Evolutionary conservation across 2,888 invertebrate species (phyloP).

Genomic region (Andrena hattorfiana): DNA sequence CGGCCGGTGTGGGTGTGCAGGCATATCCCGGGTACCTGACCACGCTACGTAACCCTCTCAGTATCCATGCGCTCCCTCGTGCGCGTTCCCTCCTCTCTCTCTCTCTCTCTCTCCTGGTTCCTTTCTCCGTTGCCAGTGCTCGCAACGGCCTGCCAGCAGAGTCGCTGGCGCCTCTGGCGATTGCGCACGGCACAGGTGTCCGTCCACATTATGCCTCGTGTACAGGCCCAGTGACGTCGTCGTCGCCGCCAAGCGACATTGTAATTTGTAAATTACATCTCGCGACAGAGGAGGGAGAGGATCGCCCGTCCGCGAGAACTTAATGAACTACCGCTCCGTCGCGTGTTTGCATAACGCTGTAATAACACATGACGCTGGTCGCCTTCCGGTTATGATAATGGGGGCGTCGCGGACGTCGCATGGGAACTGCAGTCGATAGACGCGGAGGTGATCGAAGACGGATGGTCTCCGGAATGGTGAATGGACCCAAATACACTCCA

Average conservation of each 20-base stretch:
- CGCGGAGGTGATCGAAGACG: neutral
- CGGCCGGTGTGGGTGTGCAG: constrained; percentile 57
- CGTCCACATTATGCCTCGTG: constrained; percentile 73
- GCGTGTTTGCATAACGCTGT: constrained; percentile 52
- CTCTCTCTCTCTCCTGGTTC: constrained; percentile 22
- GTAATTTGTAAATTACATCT: constrained; percentile 78
- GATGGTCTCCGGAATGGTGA: constrained; percentile 4
- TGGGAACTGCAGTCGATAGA: constrained; percentile 14
- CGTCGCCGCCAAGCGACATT: constrained; percentile 75
- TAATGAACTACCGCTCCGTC: constrained; percentile 40
- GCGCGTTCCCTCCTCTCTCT: constrained; percentile 4
- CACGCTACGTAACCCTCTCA: constrained; percentile 27
- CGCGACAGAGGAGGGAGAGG: neutral
- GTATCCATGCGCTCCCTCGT: constrained; percentile 31
- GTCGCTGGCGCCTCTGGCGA: constrained; percentile 75
- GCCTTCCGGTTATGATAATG: constrained; percentile 60
- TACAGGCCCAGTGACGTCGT: constrained; percentile 54
- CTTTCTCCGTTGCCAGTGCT: constrained; percentile 33
- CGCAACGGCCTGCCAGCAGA: constrained; percentile 20
- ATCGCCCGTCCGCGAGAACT: constrained; percentile 20
- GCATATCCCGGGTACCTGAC: constrained; percentile 38
- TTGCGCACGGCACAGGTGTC: constrained; percentile 77
- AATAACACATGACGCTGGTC: constrained; percentile 47
- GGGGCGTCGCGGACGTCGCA: neutral
- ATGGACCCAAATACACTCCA: neutral